Conservation (phyloP, 2,888 invertebrate species). For the Drosophila affinis region DNA sequence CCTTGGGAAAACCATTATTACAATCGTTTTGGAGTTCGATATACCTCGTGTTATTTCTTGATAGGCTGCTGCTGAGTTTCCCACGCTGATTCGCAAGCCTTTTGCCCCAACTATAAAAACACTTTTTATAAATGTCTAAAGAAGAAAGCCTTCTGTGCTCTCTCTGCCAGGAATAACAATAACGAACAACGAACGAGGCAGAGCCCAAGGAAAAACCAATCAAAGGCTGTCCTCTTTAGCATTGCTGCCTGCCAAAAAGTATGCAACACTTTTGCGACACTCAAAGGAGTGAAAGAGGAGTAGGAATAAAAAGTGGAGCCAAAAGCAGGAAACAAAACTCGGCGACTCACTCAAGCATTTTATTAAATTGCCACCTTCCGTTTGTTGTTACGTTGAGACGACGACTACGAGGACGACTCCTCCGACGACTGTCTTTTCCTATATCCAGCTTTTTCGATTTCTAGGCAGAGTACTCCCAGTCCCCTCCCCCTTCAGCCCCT, state of each 20-base stretch:
- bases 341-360: constrained; percentile 80
- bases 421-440: constrained; percentile 54
- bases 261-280: constrained; percentile 58
- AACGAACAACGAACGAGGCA: constrained; percentile 1
- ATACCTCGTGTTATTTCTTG: constrained; percentile 8
- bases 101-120: background rate
- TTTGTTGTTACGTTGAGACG: constrained; percentile 65
- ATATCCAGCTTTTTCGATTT: constrained; percentile 54
- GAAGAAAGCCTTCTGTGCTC: constrained; percentile 4
- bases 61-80: constrained; percentile 7
- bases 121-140: constrained; percentile 14
- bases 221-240: constrained; percentile 32
- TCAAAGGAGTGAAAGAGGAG: constrained; percentile 10
- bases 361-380: constrained; percentile 83
- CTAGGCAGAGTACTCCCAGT: constrained; percentile 49
- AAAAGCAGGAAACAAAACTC: constrained; percentile 74
- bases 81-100: constrained; percentile 18
- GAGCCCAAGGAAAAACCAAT: constrained; percentile 31
- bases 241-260: constrained; percentile 63
- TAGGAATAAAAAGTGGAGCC: constrained; percentile 23
- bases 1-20: background rate
- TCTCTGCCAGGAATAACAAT: constrained; percentile 25
- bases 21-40: background rate
- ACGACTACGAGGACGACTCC: constrained; percentile 22
- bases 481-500: constrained; percentile 3